phyloP scores from a whole-genome alignment of 2,113 vertebrate species.

The Dryoscopus gambensis region DNA sequence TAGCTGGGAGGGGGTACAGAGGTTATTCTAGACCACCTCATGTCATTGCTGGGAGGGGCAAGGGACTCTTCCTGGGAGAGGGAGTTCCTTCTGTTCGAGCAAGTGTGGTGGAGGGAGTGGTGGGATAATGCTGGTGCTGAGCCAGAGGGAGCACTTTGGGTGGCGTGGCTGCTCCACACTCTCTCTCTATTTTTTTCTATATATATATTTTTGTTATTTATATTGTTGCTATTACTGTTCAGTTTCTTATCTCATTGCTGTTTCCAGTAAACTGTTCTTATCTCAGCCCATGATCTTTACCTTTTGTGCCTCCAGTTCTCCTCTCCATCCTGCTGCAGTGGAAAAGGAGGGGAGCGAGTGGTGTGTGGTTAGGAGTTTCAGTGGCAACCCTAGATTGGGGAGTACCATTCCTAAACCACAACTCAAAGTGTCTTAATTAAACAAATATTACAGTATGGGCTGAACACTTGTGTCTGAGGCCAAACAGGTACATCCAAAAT shows the following conservation, averaged over 20 bases:
- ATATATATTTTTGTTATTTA: background rate
- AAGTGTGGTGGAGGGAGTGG: background rate
- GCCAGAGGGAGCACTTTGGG: background rate
- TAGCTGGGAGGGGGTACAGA: background rate
- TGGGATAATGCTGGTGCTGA: background rate
- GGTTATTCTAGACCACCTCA: background rate
- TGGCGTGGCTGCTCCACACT: background rate
- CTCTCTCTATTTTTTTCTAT: rapidly evolving
- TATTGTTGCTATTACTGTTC: background rate
- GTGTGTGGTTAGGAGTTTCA: rapidly evolving
- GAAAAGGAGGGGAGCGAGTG: rapidly evolving
- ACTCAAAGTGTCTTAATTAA: background rate
- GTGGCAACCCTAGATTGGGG: background rate
- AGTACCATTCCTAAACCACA: background rate
- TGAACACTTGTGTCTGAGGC: background rate
- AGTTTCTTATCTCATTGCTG: background rate
- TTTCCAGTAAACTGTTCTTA: background rate
- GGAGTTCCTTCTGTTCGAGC: background rate
- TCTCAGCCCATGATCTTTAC: background rate
- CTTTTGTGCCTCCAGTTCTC: background rate
- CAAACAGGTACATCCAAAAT: background rate
- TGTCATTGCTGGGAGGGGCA: background rate
- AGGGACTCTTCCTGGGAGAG: background rate
- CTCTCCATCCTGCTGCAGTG: background rate
- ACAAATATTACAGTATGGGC: background rate